These are phyloP conservation scores for Marronus borbonicus DNA, from an alignment of 2,888 invertebrate species.

Conservation along the genomic window DNA sequence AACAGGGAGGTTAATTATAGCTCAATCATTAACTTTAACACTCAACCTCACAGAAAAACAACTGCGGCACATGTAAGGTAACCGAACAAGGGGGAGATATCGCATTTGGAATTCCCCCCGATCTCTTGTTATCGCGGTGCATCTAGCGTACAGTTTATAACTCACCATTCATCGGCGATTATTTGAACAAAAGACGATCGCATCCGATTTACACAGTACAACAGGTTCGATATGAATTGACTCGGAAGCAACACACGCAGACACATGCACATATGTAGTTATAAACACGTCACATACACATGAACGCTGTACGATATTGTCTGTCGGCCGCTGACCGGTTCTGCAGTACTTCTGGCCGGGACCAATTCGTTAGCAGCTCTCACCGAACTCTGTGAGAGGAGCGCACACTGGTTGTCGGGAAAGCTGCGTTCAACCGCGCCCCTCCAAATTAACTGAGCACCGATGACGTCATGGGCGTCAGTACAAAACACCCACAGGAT, in stretches of 20 bases:
- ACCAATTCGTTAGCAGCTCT: conserved; percentile 34
- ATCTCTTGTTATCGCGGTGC: conserved; percentile 14
- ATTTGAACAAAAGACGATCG: not conserved
- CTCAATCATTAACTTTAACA: conserved; percentile 43
- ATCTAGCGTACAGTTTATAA: conserved; percentile 10
- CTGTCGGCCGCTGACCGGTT: conserved; percentile 31
- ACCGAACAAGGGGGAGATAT: conserved; percentile 22
- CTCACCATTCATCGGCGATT: conserved; percentile 6
- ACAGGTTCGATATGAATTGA: conserved; percentile 24
- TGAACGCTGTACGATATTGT: not conserved
- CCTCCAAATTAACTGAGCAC: conserved; percentile 67
- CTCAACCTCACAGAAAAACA: conserved; percentile 21
- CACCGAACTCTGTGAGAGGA: conserved; percentile 41
- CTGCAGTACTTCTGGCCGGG: conserved; percentile 41
- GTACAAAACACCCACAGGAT: conserved; percentile 60
- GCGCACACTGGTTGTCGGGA: conserved; percentile 38
- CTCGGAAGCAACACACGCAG: conserved; percentile 11
- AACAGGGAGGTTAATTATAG: conserved; percentile 44
- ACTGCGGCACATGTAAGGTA: conserved; percentile 39
- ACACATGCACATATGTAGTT: conserved; percentile 11
- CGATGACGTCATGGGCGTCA: conserved; percentile 70
- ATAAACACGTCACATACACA: conserved; percentile 8
- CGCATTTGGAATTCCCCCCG: conserved; percentile 10
- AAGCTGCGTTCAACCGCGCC: conserved; percentile 58
- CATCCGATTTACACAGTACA: conserved; percentile 18